Conservation (phyloP, 2,113 vertebrate species). For the Recurvirostra avosetta region DNA sequence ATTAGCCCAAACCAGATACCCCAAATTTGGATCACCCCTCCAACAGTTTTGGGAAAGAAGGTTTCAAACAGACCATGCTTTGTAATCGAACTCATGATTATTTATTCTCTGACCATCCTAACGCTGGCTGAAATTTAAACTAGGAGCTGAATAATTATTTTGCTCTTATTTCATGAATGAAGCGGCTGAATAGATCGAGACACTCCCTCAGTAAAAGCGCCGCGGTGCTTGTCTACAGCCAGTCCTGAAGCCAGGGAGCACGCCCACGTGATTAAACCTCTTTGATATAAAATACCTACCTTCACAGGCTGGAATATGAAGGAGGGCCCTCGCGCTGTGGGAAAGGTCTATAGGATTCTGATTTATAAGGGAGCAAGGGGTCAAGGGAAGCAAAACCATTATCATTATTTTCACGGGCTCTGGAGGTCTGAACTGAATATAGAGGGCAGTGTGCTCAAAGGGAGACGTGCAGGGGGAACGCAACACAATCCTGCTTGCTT, state of each 20-base stretch:
- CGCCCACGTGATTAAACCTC: not conserved
- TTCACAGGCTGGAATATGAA: not conserved
- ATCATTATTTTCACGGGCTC: slow-evolving; percentile 62
- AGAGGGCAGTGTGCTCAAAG: slow-evolving; percentile 58
- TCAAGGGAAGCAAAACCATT: slow-evolving; percentile 65
- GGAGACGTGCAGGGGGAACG: not conserved
- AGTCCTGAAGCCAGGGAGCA: not conserved
- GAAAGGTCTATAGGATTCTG: slow-evolving; percentile 63
- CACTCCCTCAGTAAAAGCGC: not conserved
- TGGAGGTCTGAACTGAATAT: slow-evolving; percentile 50
- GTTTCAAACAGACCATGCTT: not conserved
- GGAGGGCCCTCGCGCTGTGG: not conserved
- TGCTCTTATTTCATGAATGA: not conserved
- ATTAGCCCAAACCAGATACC: not conserved
- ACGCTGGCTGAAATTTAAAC: not conserved
- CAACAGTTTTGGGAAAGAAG: not conserved
- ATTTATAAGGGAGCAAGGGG: slow-evolving; percentile 64
- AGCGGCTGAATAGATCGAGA: not conserved
- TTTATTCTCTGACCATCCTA: not conserved
- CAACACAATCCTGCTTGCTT: not conserved
- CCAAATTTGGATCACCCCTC: not conserved
- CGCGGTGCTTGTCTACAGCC: accelerated
- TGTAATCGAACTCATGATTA: not conserved
- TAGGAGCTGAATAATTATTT: not conserved
- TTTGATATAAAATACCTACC: slow-evolving; percentile 4